phyloP scores from a whole-genome alignment of 2,888 invertebrate genomes.

The Malthinus seriepunctatus region DNA sequence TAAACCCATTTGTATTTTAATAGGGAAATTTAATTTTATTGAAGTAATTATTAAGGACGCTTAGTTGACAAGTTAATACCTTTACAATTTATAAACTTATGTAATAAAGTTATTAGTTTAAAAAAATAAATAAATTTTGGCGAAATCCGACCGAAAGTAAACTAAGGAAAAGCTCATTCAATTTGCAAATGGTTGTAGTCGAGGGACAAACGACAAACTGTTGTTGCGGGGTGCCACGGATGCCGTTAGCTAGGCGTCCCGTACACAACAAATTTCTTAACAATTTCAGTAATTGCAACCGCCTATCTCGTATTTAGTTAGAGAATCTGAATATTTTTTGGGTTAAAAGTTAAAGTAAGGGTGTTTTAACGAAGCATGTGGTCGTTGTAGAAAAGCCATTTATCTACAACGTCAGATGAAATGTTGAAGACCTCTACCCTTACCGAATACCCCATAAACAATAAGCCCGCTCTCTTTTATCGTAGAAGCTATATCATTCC shows the following conservation, averaged over 20 bases:
- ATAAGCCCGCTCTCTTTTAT: constrained; percentile 35
- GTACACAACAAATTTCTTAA: constrained; percentile 20
- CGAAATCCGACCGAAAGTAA: constrained; percentile 18
- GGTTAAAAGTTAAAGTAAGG: not conserved
- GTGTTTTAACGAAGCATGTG: constrained; percentile 37
- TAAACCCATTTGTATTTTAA: constrained; percentile 35
- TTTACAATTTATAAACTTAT: constrained; percentile 13
- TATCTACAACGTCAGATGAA: constrained; percentile 38
- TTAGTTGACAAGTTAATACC: constrained; percentile 27
- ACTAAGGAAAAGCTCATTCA: constrained; percentile 20
- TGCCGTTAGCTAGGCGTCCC: constrained; percentile 14
- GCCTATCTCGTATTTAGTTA: constrained; percentile 13
- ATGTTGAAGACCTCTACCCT: constrained; percentile 39
- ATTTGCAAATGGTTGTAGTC: constrained; percentile 24
- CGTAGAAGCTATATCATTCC: constrained; percentile 33
- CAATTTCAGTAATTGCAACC: constrained; percentile 23
- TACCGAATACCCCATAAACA: constrained; percentile 38
- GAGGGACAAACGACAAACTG: constrained; percentile 17
- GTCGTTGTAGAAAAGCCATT: constrained; percentile 35
- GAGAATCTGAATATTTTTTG: constrained; percentile 23
- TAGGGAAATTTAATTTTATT: constrained; percentile 35
- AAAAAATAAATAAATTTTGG: not conserved
- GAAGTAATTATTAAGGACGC: constrained; percentile 32
- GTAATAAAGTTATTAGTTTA: too few relatives aligned
- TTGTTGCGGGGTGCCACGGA: constrained; percentile 16